phyloP scores from a whole-genome alignment of 1,140 invertebrate species.

The Bombus huntii region DNA sequence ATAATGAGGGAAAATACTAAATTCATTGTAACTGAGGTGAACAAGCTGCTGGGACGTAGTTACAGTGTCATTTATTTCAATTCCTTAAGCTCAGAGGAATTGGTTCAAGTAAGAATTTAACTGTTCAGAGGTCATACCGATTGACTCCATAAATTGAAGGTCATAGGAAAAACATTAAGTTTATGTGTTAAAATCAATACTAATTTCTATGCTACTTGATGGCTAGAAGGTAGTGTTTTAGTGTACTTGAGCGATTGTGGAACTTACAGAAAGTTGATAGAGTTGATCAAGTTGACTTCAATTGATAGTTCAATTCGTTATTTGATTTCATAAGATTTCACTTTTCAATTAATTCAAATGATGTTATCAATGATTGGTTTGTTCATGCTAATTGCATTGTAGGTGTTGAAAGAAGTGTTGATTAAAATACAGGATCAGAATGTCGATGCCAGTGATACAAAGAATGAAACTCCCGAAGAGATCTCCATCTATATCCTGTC shows the following conservation, averaged over 20 bases:
- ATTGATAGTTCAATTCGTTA: no score
- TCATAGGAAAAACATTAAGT: neutral
- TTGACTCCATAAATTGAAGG: neutral
- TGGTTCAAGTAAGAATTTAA: slow-evolving; percentile 86
- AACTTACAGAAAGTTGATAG: neutral
- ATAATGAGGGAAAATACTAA: slow-evolving; percentile 90
- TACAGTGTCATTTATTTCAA: slow-evolving; percentile 94
- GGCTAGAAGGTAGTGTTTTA: no score
- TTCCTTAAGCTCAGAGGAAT: slow-evolving; percentile 88
- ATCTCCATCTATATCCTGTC: slow-evolving; percentile 86
- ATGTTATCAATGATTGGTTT: slow-evolving; percentile 6
- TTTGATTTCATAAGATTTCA: neutral
- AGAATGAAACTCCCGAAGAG: slow-evolving; percentile 85
- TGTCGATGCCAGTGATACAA: slow-evolving; percentile 82
- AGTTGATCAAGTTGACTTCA: neutral
- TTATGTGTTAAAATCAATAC: no score
- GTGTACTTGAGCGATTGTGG: no score
- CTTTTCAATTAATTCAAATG: neutral
- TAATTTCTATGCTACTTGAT: no score
- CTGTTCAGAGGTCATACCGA: neutral
- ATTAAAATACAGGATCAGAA: slow-evolving; percentile 86
- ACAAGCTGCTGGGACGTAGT: slow-evolving; percentile 89
- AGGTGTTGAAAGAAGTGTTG: slow-evolving; percentile 87
- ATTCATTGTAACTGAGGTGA: slow-evolving; percentile 90
- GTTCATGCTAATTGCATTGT: slow-evolving; percentile 47